Base-by-base conservation (phyloP, 2,888 invertebrate species). In the Amblyjoppa fuscipennis region DNA sequence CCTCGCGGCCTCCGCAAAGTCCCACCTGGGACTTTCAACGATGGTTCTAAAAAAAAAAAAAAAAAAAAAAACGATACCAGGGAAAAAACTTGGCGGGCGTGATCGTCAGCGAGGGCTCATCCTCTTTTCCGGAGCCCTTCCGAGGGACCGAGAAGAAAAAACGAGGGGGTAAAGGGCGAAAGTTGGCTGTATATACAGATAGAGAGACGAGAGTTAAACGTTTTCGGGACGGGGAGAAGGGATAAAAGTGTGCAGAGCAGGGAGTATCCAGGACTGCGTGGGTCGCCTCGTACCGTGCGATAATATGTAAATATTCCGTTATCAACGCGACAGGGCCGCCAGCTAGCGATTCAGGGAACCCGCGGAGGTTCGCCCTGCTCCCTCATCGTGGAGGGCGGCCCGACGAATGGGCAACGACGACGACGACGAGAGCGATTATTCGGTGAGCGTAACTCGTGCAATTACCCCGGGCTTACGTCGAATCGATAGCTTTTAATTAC, bases 291-390 rank as follows among this genome's bases (percentile, higher is more conserved):
- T 38, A 83, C 86, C 88, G 83, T 86, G 91, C 90, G 93, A 93
- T 93, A 93, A 93, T 93, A 94, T 94, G 94, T 93, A 93, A 94
- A 94, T 94, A 93, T 93, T 91, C 90, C 89, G 93, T 93, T 94
- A 93, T 94, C 94, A 92, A 84, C 89, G 78, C 83, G 85, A 82
- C 77, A 66, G 69, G 59, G 49, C 76, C 70, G 25, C 70, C 6
- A 34, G 78, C 69, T 59, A 38, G 87, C 77, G 81, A 66, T 85
- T 79, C 87, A 83, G 87, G 84, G 51, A 59, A 83, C 90, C 89
- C 88, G 81, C 88, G 87, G 75, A 89, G 89, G 84, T 89, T 90
- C 89, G 86, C 87, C 51, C 76, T 45, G 70, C 81, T 69, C 64
- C 53, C 61, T 31, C 31, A 49, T 16, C 76, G 82, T 41, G 74